Evolutionary conservation across 1,140 invertebrate species (phyloP).

Genomic region (Saccostrea echinata): DNA sequence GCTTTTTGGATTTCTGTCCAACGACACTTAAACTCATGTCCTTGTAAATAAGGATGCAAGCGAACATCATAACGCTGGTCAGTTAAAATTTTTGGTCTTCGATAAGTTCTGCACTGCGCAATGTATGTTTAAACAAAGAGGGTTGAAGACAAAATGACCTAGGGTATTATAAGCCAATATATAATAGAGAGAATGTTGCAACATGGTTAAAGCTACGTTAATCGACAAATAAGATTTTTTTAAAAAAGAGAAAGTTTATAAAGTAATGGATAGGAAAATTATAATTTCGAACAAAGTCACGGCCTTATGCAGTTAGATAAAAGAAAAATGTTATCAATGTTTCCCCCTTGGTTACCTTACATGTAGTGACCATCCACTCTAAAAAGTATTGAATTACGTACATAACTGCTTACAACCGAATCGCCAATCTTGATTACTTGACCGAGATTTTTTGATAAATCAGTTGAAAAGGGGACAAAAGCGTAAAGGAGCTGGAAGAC

Average conservation of each 20-base stretch:
- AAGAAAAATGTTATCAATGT: too few species aligned
- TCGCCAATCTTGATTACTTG: too few species aligned
- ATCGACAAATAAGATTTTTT: neutral
- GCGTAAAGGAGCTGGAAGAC: neutral
- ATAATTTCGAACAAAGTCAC: neutral
- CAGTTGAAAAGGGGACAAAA: neutral
- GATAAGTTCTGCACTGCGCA: neutral
- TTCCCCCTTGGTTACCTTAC: neutral
- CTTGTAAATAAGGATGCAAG: slow-evolving; percentile 30
- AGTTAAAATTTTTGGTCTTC: neutral
- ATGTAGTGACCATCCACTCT: too few species aligned
- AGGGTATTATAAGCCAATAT: neutral
- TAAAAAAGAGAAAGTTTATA: neutral
- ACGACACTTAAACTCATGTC: slow-evolving; percentile 38
- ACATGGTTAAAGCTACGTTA: neutral
- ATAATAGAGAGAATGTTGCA: too few species aligned
- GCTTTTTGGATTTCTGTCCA: neutral
- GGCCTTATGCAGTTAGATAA: neutral
- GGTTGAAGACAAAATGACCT: neutral
- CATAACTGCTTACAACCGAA: neutral
- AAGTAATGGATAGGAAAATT: neutral
- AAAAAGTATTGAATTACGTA: too few species aligned
- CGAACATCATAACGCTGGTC: neutral
- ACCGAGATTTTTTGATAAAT: too few species aligned
- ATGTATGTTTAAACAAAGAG: neutral